Conservation (phyloP, 1,140 invertebrate genomes). For the Pemphigus obesinymphae region DNA sequence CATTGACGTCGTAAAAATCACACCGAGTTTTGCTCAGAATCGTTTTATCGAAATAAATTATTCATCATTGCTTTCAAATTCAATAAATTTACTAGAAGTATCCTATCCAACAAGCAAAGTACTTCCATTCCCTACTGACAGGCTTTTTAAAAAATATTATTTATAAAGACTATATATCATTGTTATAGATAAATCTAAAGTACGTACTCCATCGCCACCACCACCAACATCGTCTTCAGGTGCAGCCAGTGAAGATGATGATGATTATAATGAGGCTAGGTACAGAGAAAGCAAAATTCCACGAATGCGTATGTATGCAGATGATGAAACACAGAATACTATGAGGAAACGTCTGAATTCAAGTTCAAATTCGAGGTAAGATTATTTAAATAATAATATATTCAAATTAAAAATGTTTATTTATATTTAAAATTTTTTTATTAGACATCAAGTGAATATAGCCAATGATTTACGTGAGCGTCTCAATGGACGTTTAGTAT, state of each 20-base stretch:
- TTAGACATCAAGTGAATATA: constrained; percentile 31
- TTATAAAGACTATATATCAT: no score
- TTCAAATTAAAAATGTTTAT: background rate
- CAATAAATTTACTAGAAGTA: no score
- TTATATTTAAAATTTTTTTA: background rate
- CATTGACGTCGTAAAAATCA: no score
- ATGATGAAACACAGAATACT: constrained; percentile 2
- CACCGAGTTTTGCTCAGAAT: no score
- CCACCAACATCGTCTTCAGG: constrained; percentile 36
- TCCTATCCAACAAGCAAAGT: no score
- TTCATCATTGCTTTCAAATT: no score
- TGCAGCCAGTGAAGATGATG: constrained; percentile 32
- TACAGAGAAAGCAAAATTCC: constrained; percentile 33
- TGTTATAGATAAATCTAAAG: constrained; percentile 13
- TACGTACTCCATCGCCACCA: constrained; percentile 24
- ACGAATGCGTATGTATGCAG: constrained; percentile 38
- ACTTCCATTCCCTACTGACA: no score
- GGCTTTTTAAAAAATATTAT: no score
- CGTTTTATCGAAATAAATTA: no score
- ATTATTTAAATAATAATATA: background rate
- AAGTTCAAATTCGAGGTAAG: constrained; percentile 15
- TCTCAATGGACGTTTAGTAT: constrained; percentile 21
- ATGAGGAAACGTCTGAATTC: constrained; percentile 20
- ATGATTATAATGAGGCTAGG: constrained; percentile 26
- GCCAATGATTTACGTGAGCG: constrained; percentile 30